Percentiles rank a stretch among this genome's conserved stretches.
Conservation (phyloP, 2,888 invertebrate genomes). For the Cremastobaeus sp. region DNA sequence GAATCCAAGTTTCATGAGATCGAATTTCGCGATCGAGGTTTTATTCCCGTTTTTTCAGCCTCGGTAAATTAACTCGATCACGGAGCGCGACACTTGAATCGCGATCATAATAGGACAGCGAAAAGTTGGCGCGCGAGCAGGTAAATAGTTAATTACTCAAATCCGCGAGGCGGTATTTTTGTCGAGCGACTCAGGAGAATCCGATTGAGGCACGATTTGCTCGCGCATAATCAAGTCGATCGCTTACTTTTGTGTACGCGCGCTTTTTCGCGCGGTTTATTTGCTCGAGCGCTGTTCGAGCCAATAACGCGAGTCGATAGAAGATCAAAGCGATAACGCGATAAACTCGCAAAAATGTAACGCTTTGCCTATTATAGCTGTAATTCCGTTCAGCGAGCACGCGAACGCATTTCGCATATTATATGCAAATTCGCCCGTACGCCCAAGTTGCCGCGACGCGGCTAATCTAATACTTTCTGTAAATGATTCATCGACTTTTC, state of each 20-base stretch:
- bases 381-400: background rate
- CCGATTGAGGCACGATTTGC: too few relatives aligned
- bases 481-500: constrained; percentile 32
- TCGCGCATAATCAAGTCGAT: too few relatives aligned
- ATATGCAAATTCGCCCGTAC: constrained; percentile 11
- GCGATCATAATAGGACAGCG: constrained; percentile 15
- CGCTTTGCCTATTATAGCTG: too few relatives aligned
- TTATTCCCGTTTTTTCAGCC: constrained; percentile 3
- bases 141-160: background rate
- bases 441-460: constrained; percentile 13
- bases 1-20: constrained; percentile 6
- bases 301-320: too few relatives aligned
- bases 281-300: too few relatives aligned
- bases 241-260: too few relatives aligned
- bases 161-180: too few relatives aligned
- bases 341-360: background rate
- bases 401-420: background rate
- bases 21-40: background rate
- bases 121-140: background rate
- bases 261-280: too few relatives aligned
- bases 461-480: constrained; percentile 36
- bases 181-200: too few relatives aligned
- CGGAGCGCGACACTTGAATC: constrained; percentile 7
- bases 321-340: background rate
- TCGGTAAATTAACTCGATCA: background rate